phyloP scores from a whole-genome alignment of 2,113 vertebrate genomes.

The Oreochromis niloticus region DNA sequence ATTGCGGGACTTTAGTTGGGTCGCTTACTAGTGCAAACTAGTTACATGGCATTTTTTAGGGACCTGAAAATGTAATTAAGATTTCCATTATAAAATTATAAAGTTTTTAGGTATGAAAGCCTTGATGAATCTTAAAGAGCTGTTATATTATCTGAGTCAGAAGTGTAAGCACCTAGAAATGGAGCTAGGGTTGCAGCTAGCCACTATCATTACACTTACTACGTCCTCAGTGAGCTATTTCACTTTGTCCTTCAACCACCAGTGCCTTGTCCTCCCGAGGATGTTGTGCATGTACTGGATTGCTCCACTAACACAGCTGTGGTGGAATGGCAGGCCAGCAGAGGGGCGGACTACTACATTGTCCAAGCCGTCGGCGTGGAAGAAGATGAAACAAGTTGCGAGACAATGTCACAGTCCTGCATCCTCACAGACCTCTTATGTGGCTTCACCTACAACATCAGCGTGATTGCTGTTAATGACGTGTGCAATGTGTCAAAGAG shows the following conservation, averaged over 20 bases:
- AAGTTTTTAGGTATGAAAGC: background rate
- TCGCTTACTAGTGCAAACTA: background rate
- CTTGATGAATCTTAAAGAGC: background rate
- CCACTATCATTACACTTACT: background rate
- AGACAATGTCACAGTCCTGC: constrained; percentile 37
- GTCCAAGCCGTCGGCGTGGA: constrained; percentile 54
- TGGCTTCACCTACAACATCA: constrained; percentile 69
- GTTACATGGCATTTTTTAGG: background rate
- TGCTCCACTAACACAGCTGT: constrained; percentile 50
- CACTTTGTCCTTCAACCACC: background rate
- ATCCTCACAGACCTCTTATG: constrained; percentile 56
- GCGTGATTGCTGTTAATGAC: constrained; percentile 46
- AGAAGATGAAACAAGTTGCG: constrained; percentile 38
- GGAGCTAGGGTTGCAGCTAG: background rate
- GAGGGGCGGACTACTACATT: constrained; percentile 53
- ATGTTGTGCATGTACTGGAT: constrained; percentile 19
- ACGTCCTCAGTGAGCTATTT: background rate
- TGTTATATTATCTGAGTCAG: background rate
- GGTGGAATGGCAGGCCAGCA: constrained; percentile 54
- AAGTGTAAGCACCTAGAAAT: background rate
- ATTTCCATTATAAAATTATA: background rate
- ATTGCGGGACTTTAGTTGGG: background rate
- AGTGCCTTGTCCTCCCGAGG: constrained; percentile 67
- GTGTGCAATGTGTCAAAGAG: constrained; percentile 61
- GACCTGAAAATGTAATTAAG: background rate